These are phyloP conservation scores for Zalophus californianus DNA, from an alignment of 2,797 vertebrate species.

Conservation along the genomic window DNA sequence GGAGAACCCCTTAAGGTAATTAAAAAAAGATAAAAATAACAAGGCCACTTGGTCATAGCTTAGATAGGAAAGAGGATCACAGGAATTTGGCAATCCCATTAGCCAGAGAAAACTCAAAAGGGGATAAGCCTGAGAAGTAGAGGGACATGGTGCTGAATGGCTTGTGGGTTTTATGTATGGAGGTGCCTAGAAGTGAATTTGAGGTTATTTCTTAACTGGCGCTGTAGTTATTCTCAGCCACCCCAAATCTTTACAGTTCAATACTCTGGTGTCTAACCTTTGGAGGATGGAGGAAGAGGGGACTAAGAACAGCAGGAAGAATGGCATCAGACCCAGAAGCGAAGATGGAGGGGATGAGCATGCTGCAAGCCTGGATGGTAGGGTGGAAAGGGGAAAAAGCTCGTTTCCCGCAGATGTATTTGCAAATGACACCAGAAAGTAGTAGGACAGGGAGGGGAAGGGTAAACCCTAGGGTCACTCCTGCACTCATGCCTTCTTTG, in stretches of 20 bases:
- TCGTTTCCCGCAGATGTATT: neutral
- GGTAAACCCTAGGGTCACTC: neutral
- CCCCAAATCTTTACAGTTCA: neutral
- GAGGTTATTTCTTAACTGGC: neutral
- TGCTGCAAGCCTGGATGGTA: neutral
- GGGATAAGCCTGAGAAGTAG: neutral
- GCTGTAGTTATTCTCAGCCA: neutral
- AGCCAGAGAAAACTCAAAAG: neutral
- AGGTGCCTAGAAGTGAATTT: neutral
- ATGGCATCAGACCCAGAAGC: neutral
- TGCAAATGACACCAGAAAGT: neutral
- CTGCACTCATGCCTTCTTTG: neutral
- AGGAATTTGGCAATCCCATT: neutral
- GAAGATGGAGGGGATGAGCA: too few species aligned
- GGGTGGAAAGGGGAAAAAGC: neutral
- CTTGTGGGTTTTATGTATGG: neutral
- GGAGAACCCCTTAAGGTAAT: neutral
- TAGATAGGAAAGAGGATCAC: neutral
- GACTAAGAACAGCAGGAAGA: neutral
- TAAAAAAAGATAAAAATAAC: neutral
- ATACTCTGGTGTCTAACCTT: neutral
- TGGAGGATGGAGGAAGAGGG: neutral
- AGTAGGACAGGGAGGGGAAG: neutral
- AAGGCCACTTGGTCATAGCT: neutral
- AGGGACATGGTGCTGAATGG: neutral